Conservation (phyloP, 1,140 invertebrate species). For the Hestina assimilis region DNA sequence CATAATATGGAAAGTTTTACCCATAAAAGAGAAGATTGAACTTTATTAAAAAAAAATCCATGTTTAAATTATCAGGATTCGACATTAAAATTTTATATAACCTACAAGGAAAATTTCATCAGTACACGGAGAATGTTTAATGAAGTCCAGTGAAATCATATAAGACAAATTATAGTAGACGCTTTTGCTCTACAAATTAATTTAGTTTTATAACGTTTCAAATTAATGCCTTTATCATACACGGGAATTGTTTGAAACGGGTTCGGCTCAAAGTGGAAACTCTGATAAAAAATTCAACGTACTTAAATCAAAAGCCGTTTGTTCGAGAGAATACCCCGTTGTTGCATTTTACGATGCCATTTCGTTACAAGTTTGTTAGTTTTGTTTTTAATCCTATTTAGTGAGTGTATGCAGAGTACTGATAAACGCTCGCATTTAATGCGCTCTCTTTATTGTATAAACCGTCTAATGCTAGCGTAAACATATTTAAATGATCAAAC, state of each 20-base stretch:
- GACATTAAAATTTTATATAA: too few relatives aligned
- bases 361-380: slow-evolving; percentile 38
- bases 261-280: slow-evolving; percentile 13
- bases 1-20: too few relatives aligned
- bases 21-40: too few relatives aligned
- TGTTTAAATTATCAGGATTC: background rate
- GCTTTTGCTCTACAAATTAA: background rate
- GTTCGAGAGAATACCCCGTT: slow-evolving; percentile 28
- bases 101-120: too few relatives aligned
- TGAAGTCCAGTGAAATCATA: background rate
- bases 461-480: slow-evolving; percentile 24
- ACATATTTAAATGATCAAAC: slow-evolving; percentile 27
- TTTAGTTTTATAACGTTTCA: slow-evolving; percentile 2
- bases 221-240: slow-evolving; percentile 12
- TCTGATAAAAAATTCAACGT: slow-evolving; percentile 41
- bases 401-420: slow-evolving; percentile 30
- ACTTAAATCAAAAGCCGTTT: slow-evolving; percentile 45
- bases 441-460: slow-evolving; percentile 27
- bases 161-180: background rate
- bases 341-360: slow-evolving; percentile 33
- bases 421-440: slow-evolving; percentile 35
- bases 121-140: background rate
- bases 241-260: slow-evolving; percentile 11
- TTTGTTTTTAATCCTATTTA: slow-evolving; percentile 40
- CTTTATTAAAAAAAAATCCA: background rate